phyloP scores from a whole-genome alignment of 2,797 vertebrate species.

The Phrynocephalus guinanensis region DNA sequence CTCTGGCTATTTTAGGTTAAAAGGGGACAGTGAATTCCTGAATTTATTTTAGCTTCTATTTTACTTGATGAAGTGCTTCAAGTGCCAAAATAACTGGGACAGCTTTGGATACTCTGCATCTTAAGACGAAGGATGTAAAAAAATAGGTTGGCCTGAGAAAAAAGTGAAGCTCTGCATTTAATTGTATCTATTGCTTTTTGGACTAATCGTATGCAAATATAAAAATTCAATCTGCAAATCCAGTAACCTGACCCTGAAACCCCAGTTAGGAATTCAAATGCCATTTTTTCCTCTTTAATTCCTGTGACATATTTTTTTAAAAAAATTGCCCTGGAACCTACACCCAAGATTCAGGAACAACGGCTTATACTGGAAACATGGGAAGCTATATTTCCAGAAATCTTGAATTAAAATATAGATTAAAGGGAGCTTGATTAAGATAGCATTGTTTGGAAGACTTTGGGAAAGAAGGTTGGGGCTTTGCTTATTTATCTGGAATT shows the following conservation, averaged over 20 bases:
- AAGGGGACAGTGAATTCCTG: not conserved
- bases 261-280: not conserved
- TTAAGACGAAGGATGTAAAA: not conserved
- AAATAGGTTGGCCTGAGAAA: not conserved
- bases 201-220: not conserved
- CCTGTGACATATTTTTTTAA: no score
- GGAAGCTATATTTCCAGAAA: not conserved
- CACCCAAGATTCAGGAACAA: not conserved
- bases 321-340: not conserved
- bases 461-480: not conserved
- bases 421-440: not conserved
- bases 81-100: not conserved
- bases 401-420: not conserved
- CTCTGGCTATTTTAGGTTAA: not conserved
- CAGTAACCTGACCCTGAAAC: not conserved
- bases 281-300: not conserved
- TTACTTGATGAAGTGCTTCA: not conserved
- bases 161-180: not conserved
- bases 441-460: not conserved
- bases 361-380: not conserved
- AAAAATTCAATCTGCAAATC: not conserved
- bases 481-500: not conserved
- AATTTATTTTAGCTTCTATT: not conserved
- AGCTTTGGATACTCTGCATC: not conserved
- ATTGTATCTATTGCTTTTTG: not conserved